phyloP scores from a whole-genome alignment of 2,113 vertebrate species.

The Merops nubicus region DNA sequence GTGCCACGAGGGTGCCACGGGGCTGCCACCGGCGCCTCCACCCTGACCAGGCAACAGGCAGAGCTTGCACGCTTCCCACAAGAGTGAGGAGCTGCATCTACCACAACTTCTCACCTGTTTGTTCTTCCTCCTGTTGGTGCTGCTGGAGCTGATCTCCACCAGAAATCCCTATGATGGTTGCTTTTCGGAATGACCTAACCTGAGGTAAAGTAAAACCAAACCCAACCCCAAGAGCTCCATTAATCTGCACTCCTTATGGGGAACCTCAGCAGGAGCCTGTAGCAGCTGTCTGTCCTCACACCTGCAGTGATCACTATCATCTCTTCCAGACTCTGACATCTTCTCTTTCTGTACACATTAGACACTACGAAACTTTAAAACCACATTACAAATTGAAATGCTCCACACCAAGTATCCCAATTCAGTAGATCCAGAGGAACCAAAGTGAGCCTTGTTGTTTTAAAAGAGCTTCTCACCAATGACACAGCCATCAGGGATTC shows the following conservation, averaged over 20 bases:
- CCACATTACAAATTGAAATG: neutral
- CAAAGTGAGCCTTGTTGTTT: neutral
- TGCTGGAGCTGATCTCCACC: neutral
- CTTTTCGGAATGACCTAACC: neutral
- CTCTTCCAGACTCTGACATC: neutral
- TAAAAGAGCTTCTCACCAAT: neutral
- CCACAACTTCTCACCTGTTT: rapidly evolving
- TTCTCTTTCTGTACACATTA: neutral
- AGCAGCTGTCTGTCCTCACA: neutral
- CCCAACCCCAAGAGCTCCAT: rapidly evolving
- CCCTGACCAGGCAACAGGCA: neutral
- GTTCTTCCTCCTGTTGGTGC: rapidly evolving
- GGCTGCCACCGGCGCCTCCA: neutral
- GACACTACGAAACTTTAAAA: neutral
- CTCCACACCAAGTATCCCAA: neutral
- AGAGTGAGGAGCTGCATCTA: neutral
- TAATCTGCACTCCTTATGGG: rapidly evolving
- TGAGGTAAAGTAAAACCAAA: neutral
- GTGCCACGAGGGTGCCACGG: too few species aligned
- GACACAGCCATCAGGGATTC: rapidly evolving
- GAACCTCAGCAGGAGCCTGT: neutral
- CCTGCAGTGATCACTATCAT: neutral
- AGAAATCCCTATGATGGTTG: neutral
- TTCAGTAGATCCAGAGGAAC: neutral
- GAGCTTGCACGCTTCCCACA: neutral